These are phyloP conservation scores for Anhinga rufa DNA, from an alignment of 2,113 vertebrate species.

Conservation along the genomic window DNA sequence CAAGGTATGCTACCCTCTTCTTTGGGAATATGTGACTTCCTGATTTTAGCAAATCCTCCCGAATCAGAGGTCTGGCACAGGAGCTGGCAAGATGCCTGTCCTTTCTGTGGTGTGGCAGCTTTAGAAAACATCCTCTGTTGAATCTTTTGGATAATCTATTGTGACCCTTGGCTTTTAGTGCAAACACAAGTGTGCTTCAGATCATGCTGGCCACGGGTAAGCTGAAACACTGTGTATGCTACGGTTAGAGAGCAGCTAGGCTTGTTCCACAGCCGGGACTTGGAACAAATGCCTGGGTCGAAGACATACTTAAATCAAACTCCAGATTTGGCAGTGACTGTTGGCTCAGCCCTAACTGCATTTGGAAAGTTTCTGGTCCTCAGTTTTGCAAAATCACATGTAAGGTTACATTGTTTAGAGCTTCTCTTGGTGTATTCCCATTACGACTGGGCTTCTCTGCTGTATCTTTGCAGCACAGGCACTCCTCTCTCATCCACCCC, in stretches of 20 bases:
- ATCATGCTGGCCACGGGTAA: background rate
- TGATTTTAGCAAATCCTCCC: background rate
- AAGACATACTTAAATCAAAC: background rate
- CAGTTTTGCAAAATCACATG: background rate
- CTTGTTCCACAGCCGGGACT: background rate
- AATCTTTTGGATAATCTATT: background rate
- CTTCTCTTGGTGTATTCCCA: background rate
- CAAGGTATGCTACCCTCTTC: background rate
- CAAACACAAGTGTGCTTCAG: constrained; percentile 1
- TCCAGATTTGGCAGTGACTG: background rate
- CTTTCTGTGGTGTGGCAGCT: constrained; percentile 9
- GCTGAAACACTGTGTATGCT: background rate
- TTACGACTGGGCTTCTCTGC: background rate
- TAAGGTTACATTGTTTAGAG: accelerated
- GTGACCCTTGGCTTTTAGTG: background rate
- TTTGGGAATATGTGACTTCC: background rate
- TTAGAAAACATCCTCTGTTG: background rate
- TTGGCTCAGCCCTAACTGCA: background rate
- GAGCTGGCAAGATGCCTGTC: constrained; percentile 17
- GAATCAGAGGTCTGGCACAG: background rate
- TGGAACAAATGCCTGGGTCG: background rate
- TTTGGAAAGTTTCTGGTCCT: background rate
- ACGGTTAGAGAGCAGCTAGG: background rate
- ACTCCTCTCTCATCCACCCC: background rate
- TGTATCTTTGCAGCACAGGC: background rate